Evolutionary conservation across 2,797 vertebrate genomes (phyloP).

Genomic region (Pachyuromys duprasi): DNA sequence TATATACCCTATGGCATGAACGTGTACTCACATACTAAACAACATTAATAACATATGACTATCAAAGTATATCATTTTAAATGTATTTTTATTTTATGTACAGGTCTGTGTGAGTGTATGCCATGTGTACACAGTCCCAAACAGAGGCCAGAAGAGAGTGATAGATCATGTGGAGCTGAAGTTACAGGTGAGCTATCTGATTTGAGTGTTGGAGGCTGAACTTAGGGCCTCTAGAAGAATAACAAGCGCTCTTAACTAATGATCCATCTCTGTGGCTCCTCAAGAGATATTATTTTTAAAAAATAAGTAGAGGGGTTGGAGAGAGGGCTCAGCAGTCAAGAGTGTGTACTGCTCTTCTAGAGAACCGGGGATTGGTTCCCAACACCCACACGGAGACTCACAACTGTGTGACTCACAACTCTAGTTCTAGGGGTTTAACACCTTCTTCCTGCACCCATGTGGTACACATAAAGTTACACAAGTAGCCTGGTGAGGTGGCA

Average conservation of each 20-base stretch:
- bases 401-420: too few relatives aligned
- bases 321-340: neutral
- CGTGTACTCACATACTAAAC: neutral
- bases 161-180: neutral
- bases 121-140: fast-evolving
- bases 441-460: neutral
- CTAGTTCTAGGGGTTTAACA: neutral
- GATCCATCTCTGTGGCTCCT: neutral
- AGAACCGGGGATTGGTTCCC: neutral
- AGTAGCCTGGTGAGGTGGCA: too few relatives aligned
- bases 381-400: too few relatives aligned
- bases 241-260: neutral
- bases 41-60: neutral
- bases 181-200: neutral
- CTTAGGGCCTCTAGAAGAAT: neutral
- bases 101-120: neutral
- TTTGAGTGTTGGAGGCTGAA: neutral
- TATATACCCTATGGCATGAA: neutral
- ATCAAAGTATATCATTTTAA: neutral
- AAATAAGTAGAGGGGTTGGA: neutral
- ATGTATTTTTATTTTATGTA: neutral
- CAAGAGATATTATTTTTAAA: neutral
- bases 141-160: neutral
- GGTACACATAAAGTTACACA: neutral
- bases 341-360: neutral